phyloP scores from a whole-genome alignment of 2,113 vertebrate species.

The Nothoprocta pentlandii region DNA sequence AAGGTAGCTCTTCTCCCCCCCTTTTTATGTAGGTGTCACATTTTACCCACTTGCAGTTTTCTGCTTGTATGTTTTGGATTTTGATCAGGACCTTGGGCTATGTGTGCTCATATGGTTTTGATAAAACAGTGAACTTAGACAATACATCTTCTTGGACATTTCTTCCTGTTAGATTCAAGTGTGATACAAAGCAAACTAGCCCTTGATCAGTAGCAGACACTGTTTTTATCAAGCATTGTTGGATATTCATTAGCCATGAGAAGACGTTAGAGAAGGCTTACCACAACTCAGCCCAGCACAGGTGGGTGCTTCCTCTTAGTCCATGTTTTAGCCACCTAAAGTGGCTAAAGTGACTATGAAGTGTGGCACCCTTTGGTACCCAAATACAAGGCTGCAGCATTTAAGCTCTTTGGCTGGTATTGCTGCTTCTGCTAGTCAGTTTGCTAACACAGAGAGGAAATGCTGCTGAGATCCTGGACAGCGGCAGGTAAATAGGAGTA shows the following conservation, averaged over 20 bases:
- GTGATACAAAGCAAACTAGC: conserved; percentile 53
- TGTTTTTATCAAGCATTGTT: conserved; percentile 31
- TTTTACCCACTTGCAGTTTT: conserved; percentile 72
- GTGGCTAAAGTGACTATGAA: background rate
- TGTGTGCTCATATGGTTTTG: conserved; percentile 71
- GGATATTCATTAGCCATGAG: conserved; percentile 38
- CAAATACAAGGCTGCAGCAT: background rate
- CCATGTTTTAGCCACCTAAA: background rate
- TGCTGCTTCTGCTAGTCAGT: background rate
- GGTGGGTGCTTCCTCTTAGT: background rate
- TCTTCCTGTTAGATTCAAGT: conserved; percentile 69
- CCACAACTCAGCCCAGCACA: background rate
- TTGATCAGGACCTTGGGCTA: conserved; percentile 39
- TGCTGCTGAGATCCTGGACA: background rate
- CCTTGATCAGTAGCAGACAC: conserved; percentile 68
- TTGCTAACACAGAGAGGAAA: background rate
- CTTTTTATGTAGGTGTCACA: conserved; percentile 31
- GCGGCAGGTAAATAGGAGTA: background rate
- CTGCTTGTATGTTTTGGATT: conserved; percentile 72
- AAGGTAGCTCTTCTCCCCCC: background rate
- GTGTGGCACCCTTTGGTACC: background rate
- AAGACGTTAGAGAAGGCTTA: background rate
- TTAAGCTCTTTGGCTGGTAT: background rate
- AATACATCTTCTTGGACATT: conserved; percentile 69
- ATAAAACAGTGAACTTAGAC: conserved; percentile 67